Evolutionary conservation across 2,888 invertebrate genomes (phyloP).

Genomic region (Allygus modestus): DNA sequence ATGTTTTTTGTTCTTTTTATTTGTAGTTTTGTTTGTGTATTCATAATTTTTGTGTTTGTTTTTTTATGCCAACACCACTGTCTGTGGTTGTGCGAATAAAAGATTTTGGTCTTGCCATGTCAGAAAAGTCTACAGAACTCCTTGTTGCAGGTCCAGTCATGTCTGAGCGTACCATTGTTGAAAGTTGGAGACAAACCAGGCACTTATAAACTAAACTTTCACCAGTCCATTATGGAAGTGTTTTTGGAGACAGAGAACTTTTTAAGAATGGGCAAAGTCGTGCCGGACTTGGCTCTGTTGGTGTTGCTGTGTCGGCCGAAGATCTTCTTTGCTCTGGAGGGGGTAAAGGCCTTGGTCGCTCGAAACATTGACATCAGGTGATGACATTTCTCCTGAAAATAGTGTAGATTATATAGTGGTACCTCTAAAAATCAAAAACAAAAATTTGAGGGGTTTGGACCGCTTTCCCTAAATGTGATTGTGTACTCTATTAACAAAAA

Average conservation of each 20-base stretch:
- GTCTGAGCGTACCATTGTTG: constrained; percentile 84
- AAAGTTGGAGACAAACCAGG: constrained; percentile 80
- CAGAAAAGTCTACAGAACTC: not conserved
- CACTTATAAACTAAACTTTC: constrained; percentile 84
- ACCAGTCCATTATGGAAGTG: constrained; percentile 83
- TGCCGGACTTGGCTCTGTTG: constrained; percentile 87
- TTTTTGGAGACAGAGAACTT: constrained; percentile 90
- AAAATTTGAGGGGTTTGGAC: no score
- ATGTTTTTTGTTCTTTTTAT: no score
- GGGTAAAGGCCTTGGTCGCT: constrained; percentile 80
- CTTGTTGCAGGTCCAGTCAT: constrained; percentile 78
- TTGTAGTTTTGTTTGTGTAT: no score
- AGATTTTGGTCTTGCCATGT: no score
- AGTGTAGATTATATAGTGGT: no score
- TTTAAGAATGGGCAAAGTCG: constrained; percentile 85
- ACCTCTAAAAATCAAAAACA: no score
- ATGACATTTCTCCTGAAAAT: not conserved
- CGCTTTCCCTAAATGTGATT: no score
- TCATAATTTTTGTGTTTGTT: no score
- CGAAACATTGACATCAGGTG: constrained; percentile 77
- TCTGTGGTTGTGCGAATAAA: no score
- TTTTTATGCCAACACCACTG: no score
- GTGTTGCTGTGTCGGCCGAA: constrained; percentile 85
- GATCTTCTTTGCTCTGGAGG: constrained; percentile 80
- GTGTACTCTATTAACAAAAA: no score